Evolutionary conservation across 1,140 invertebrate genomes (phyloP).

Genomic region (Dinothrombium tinctorium): DNA sequence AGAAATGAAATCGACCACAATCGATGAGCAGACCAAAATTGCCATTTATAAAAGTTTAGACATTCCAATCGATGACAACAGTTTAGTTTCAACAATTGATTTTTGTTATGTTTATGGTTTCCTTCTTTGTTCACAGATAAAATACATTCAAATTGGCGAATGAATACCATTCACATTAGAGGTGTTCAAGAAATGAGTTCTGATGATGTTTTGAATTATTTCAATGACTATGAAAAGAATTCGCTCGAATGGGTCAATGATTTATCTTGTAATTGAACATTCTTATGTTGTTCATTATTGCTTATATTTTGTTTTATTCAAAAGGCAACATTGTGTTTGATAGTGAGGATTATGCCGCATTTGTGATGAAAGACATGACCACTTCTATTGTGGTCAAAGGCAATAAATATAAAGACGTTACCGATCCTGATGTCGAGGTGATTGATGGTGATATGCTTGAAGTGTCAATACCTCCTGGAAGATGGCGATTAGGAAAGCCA

Average conservation of each 20-base stretch:
- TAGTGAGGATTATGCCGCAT: constrained; percentile 39
- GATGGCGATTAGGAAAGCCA: constrained; percentile 42
- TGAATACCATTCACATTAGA: constrained; percentile 44
- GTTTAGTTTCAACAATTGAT: not conserved
- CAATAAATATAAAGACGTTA: constrained; percentile 16
- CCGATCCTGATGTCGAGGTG: constrained; percentile 14
- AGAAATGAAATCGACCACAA: no score
- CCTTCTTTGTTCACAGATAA: constrained; percentile 1
- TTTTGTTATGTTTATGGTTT: not conserved
- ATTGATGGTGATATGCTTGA: constrained; percentile 14
- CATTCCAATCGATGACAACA: not conserved
- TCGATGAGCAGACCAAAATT: not conserved
- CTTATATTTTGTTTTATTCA: constrained; percentile 15
- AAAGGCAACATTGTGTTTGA: constrained; percentile 40
- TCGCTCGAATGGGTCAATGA: constrained; percentile 58
- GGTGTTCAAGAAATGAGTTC: constrained; percentile 47
- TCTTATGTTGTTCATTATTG: constrained; percentile 20
- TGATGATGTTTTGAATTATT: constrained; percentile 50
- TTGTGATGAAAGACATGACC: constrained; percentile 36
- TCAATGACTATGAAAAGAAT: constrained; percentile 41
- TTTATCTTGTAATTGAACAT: constrained; percentile 30
- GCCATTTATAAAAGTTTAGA: not conserved
- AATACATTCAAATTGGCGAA: constrained; percentile 29
- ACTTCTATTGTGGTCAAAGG: constrained; percentile 18
- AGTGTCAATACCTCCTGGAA: constrained; percentile 35